These are phyloP conservation scores for Seriola rivoliana DNA, from an alignment of 2,113 vertebrate species.

Conservation along the genomic window DNA sequence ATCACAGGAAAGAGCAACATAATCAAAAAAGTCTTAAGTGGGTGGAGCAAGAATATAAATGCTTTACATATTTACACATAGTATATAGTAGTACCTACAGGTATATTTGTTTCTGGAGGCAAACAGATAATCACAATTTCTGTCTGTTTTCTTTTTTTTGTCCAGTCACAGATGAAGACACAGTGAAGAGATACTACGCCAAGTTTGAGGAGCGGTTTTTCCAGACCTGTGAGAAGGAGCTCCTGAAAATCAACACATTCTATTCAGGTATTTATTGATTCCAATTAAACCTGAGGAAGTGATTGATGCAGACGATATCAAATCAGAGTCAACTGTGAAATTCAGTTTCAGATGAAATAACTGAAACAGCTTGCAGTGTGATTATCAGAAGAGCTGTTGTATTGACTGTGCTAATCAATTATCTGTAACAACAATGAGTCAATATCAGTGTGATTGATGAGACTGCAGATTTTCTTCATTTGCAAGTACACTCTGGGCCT, in stretches of 20 bases:
- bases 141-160: conserved; percentile 9
- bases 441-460: neutral
- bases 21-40: neutral
- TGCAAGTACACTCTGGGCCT: neutral
- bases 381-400: neutral
- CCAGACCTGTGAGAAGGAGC: conserved; percentile 98
- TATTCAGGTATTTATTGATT: conserved; percentile 91
- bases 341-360: neutral
- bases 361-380: neutral
- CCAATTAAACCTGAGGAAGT: neutral
- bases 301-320: neutral
- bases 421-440: neutral
- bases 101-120: neutral
- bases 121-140: neutral
- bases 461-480: neutral
- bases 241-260: conserved; percentile 99
- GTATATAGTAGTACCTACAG: no score
- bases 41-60: neutral
- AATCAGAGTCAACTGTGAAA: conserved; percentile 2
- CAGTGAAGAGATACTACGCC: conserved; percentile 97
- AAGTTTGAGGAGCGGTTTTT: conserved; percentile 99
- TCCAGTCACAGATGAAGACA: conserved; percentile 96
- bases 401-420: neutral
- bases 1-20: neutral
- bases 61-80: no score